Conservation (phyloP, 2,113 vertebrate genomes). For the Semicossyphus pulcher region DNA sequence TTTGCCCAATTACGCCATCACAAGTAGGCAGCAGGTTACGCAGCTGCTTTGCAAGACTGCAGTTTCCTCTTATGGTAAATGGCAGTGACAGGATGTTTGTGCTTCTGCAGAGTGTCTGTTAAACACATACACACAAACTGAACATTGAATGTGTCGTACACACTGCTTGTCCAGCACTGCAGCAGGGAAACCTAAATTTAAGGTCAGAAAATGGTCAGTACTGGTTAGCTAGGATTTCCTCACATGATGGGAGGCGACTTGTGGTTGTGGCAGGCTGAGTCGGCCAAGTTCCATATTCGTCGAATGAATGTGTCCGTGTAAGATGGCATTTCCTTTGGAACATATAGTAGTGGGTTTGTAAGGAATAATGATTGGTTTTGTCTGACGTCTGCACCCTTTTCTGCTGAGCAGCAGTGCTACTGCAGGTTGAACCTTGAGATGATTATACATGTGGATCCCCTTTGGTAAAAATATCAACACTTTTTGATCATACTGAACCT, state of each 20-base stretch:
- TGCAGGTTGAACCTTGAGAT: neutral
- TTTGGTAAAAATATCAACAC: neutral
- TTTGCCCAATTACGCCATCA: neutral
- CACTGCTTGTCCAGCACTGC: neutral
- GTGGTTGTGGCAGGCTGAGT: conserved; percentile 32
- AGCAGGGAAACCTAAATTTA: conserved; percentile 1
- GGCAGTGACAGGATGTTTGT: conserved; percentile 1
- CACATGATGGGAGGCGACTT: conserved; percentile 13
- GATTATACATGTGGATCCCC: conserved; percentile 7
- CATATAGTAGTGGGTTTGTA: neutral
- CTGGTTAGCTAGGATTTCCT: conserved; percentile 16
- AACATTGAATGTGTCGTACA: neutral
- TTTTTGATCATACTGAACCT: neutral
- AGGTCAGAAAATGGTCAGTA: conserved; percentile 24
- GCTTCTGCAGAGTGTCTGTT: neutral
- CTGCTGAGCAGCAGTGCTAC: neutral
- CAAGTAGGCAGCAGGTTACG: conserved; percentile 21
- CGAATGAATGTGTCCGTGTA: conserved; percentile 16
- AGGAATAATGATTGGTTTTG: conserved; percentile 30
- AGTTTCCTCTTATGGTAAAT: conserved; percentile 16
- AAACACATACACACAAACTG: neutral
- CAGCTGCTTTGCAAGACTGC: conserved; percentile 9
- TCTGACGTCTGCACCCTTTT: conserved; percentile 5
- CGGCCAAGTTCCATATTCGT: conserved; percentile 13
- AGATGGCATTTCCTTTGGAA: conserved; percentile 7